These are phyloP conservation scores for Sylvilagus floridanus DNA, from an alignment of 2,797 vertebrate species.

Conservation along the genomic window DNA sequence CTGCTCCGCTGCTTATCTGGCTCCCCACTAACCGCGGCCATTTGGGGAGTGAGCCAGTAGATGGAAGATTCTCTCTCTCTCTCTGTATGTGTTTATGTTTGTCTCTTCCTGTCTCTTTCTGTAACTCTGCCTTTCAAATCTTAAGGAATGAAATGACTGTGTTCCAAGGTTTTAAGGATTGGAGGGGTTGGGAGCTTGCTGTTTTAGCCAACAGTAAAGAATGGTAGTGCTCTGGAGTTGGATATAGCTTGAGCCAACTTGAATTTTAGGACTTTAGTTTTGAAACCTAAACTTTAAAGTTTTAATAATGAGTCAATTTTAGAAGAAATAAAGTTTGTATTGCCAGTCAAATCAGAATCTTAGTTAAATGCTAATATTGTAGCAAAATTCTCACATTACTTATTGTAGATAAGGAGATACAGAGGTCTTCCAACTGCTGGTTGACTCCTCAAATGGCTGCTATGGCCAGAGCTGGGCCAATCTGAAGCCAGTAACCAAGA, in stretches of 20 bases:
- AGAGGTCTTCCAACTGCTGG: no score
- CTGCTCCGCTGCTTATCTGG: no score
- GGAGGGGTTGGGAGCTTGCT: background rate
- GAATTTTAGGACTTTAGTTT: conserved; percentile 57
- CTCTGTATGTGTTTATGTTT: no score
- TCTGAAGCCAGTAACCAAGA: no score
- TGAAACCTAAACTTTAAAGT: conserved; percentile 42
- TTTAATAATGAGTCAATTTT: background rate
- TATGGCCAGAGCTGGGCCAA: no score
- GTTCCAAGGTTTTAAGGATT: background rate
- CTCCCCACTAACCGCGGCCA: no score
- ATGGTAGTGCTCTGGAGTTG: background rate
- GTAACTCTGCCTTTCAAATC: no score
- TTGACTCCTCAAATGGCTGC: no score
- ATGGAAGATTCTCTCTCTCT: no score
- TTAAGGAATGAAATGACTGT: no score
- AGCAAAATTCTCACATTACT: background rate
- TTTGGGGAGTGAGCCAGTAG: no score
- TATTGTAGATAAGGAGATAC: background rate
- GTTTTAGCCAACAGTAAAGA: background rate
- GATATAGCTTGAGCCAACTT: conserved; percentile 10
- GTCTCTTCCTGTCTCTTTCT: no score
- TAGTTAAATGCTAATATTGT: conserved; percentile 9
- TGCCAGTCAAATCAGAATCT: background rate
- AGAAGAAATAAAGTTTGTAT: background rate